phyloP scores from a whole-genome alignment of 2,797 vertebrate genomes.

The Pogonophryne albipinna region DNA sequence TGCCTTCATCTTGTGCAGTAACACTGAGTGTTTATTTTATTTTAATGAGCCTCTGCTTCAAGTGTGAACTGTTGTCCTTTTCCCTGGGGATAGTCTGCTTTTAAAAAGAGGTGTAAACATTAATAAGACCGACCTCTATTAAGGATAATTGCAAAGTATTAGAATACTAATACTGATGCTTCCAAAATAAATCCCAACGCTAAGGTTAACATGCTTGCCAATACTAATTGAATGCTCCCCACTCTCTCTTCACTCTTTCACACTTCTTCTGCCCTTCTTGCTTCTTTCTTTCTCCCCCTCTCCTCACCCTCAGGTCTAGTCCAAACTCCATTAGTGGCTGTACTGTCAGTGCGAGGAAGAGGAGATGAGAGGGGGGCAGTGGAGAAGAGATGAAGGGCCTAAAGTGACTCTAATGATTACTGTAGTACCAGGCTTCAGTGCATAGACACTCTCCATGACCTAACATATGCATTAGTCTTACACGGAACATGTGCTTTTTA shows the following conservation, averaged over 20 bases:
- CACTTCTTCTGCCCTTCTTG: constrained; percentile 22
- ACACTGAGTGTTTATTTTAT: constrained; percentile 51
- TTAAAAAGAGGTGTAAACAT: constrained; percentile 55
- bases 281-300: constrained; percentile 8
- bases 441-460: constrained; percentile 41
- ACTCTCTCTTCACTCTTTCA: constrained; percentile 21
- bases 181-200: constrained; percentile 51
- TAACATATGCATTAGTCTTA: constrained; percentile 35
- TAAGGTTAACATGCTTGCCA: constrained; percentile 42
- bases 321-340: constrained; percentile 70
- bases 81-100: constrained; percentile 29
- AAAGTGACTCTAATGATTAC: constrained; percentile 69
- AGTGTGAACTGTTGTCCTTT: constrained; percentile 64
- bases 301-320: constrained; percentile 61
- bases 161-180: constrained; percentile 44
- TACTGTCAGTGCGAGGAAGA: constrained; percentile 41
- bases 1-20: constrained; percentile 56
- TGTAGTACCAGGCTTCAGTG: constrained; percentile 38
- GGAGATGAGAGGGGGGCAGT: constrained; percentile 49
- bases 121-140: constrained; percentile 67
- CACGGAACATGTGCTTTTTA: constrained; percentile 34
- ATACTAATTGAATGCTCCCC: constrained; percentile 50
- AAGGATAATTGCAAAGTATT: constrained; percentile 60
- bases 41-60: constrained; percentile 68
- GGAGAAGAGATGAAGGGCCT: constrained; percentile 58